A percentile compares a stretch with the other conserved stretches of the same genome.
phyloP scores from a whole-genome alignment of 2,888 invertebrate species.

The Plagodis dolabraria region DNA sequence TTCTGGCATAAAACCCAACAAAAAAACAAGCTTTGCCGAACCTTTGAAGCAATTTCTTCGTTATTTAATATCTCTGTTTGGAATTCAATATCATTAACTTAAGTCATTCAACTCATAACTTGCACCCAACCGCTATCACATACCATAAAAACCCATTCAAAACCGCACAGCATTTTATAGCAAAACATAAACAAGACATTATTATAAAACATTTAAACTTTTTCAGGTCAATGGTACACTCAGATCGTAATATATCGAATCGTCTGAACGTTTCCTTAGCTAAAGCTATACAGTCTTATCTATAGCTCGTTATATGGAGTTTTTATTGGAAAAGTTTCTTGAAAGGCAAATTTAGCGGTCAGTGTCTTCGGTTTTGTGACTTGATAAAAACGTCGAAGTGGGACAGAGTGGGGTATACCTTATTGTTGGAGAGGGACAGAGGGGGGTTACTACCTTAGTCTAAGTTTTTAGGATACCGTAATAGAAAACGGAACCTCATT shows the following conservation, averaged over 20 bases:
- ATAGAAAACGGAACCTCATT: too few species aligned
- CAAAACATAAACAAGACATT: slow-evolving; percentile 10
- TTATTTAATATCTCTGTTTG: too few species aligned
- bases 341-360: slow-evolving; percentile 37
- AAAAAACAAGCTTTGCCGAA: too few species aligned
- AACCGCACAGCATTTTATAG: slow-evolving; percentile 12
- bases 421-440: background rate
- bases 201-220: background rate
- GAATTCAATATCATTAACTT: too few species aligned
- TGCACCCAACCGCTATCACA: background rate
- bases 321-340: slow-evolving; percentile 66
- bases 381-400: slow-evolving; percentile 31
- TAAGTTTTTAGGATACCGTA: background rate
- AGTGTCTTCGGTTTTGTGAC: slow-evolving; percentile 29
- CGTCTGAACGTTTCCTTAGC: slow-evolving; percentile 11
- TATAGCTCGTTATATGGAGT: slow-evolving; percentile 48
- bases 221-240: slow-evolving; percentile 6
- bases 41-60: too few species aligned
- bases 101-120: too few species aligned
- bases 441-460: too few species aligned
- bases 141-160: slow-evolving; percentile 13
- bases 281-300: slow-evolving; percentile 24
- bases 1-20: too few species aligned
- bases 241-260: slow-evolving; percentile 14
- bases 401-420: slow-evolving; percentile 14